Evolutionary conservation across 2,888 invertebrate genomes (phyloP), one percentile per base, ranked within the genome.

Genomic region (Phania funesta): DNA sequence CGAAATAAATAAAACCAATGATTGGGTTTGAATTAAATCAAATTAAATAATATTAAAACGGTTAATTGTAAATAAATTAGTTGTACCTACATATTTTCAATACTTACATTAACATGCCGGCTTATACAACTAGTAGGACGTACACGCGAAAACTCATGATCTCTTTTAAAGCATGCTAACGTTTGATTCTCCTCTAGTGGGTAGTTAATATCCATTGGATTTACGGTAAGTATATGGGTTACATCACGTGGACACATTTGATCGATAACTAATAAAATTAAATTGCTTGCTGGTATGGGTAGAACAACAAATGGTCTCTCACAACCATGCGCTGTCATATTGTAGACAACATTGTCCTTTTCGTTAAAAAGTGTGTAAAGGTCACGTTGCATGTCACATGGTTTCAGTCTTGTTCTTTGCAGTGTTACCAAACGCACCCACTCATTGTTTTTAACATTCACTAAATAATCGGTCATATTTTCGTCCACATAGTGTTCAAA

Each of bases 201-300:
- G 77, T 91, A 91, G 91, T 92, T 86, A 90, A 93, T 52, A 87
- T 91, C 71, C 90, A 91, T 68, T 9, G 91, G 90, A 85, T 89
- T 88, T 11, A 91, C 89, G 0, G 92, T 91, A 2, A 91, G 87
- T 9, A 91, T 87, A 82, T 92, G 90, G 0, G 91, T 87, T 0
- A 91, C 92, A 58, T 92, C 93, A 2, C 91, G 91, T 70, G 92
- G 92, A 87, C 95, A 95, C 78, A 93, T 91, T 18, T 92, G 92
- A 87, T 96, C 94, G n/a, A 96, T 93, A 18, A 96, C 95, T 54
- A 97, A 91, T 86, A 97, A 92, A 76, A 97, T 91, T 91, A 97
- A 93, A 89, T 96, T 97, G 67, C 95, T 96, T 85, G 93, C 93
- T 79, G 95, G 94, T 77, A 97, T 95, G 48, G 94, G 93, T 85